phyloP scores from a whole-genome alignment of 2,888 invertebrate genomes.

The Stenchaetothrips biformis region DNA sequence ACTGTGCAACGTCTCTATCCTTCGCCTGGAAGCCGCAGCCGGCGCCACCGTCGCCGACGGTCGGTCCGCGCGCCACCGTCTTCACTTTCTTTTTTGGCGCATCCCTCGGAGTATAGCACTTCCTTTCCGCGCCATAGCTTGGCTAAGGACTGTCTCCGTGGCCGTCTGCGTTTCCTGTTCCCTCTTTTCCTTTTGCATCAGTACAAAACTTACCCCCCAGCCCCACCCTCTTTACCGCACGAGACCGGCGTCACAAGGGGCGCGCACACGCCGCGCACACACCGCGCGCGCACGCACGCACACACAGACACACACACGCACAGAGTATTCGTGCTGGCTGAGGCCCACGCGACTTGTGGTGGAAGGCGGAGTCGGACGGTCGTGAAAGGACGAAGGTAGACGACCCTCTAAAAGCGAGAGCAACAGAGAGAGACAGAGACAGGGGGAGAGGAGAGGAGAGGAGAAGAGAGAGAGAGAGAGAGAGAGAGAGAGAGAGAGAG shows the following conservation, averaged over 20 bases:
- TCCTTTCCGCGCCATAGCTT: not conserved
- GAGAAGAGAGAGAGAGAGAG: not conserved
- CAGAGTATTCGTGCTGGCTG: not conserved
- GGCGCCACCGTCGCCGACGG: constrained; percentile 35
- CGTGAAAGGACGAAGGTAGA: constrained; percentile 15
- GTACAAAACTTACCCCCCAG: not conserved
- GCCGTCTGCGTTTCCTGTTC: constrained; percentile 15
- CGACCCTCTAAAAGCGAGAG: not conserved
- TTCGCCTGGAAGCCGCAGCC: not conserved
- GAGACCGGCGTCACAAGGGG: not conserved
- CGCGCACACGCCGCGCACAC: not conserved
- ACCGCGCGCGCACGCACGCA: too few species aligned
- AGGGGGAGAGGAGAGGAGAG: not conserved
- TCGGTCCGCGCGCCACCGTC: too few species aligned
- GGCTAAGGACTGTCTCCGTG: constrained; percentile 3
- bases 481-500: not conserved
- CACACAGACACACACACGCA: not conserved
- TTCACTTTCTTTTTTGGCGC: constrained; percentile 31
- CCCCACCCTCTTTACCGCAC: not conserved
- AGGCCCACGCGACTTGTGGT: not conserved
- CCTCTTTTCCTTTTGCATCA: constrained; percentile 3
- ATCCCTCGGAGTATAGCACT: not conserved
- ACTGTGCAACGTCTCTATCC: too few species aligned
- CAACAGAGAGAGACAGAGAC: not conserved
- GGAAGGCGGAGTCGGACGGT: not conserved